Evolutionary conservation across 64 coral and sea anemone genomes (phyloP), one percentile per base, ranked within the genome.

Genomic region (Montipora sp.): DNA sequence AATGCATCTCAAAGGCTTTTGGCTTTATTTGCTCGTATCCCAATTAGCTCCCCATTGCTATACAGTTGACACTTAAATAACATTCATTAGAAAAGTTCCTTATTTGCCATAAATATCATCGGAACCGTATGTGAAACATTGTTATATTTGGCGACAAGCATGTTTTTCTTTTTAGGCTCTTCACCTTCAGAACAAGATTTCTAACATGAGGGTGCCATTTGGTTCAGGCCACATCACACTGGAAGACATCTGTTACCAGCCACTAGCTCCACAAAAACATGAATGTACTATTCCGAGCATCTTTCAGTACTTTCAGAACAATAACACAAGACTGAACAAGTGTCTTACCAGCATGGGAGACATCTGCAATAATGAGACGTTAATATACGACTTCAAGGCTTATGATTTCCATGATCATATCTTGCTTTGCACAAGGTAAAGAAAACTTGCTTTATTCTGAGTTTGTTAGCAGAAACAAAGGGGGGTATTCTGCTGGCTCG

Each of bases 291-390:
- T 98, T 2, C 81, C 91, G 47, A 98, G 96, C 51, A 5, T 95
- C 13, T 95, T 98, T 8, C 94, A 98, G 63, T 98, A 95, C 59
- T 98, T 95, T 61, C 96, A 98, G 24, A 96, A 98, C 67, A 81
- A 89, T 77, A 57, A 71, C 48, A 96, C 16, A 5, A 49, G 61
- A 71, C 95, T 98, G 36, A 98, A 98, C 82, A 91, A 91, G 22
- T 98, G 95, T 51, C 18, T 91, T 13, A 82, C 92, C 0, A 48
- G 48, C 6, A 59, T 92, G 70, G 78, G 73, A 4, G 12, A 46
- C 48, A 45, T 77, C 6, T 98, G 95, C 75, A 36, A 11, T 1
- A 51, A 6, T 20, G 20, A 77, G 11, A 18, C 4, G 15, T 46
- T 44, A 24, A 44, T 18, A 3, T 76, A 89, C 24, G 81, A 78